Conservation (phyloP, 2,888 invertebrate genomes). For the Seira ritae region DNA sequence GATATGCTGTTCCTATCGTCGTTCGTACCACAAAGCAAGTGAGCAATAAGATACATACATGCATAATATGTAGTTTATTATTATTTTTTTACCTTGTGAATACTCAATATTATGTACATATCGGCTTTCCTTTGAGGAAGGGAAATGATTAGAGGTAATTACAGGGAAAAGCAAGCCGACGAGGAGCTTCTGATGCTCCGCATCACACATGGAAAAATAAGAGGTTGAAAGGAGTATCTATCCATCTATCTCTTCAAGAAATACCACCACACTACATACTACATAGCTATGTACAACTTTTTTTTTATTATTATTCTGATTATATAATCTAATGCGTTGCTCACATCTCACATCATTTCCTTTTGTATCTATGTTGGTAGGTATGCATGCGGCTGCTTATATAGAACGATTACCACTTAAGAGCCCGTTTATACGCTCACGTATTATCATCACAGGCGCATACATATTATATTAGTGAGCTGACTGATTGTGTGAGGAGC, state of each 20-base stretch:
- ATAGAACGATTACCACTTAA: not conserved
- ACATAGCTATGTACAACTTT: conserved; percentile 44
- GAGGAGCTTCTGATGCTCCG: conserved; percentile 74
- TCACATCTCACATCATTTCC: not conserved
- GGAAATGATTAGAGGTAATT: conserved; percentile 74
- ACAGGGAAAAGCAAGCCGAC: conserved; percentile 74
- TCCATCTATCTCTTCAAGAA: not conserved
- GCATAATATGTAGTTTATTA: conserved; percentile 18
- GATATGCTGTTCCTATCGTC: not conserved
- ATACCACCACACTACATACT: not conserved
- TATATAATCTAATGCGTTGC: conserved; percentile 30
- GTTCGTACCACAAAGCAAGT: conserved; percentile 33
- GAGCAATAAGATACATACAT: conserved; percentile 43
- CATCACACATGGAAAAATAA: conserved; percentile 72
- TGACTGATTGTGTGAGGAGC: not conserved
- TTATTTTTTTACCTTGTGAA: conserved; percentile 63
- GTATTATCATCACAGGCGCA: not conserved
- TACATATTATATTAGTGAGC: not conserved
- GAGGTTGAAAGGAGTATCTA: conserved; percentile 65
- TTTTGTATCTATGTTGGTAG: not conserved
- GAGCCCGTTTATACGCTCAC: not conserved
- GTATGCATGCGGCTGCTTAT: not conserved
- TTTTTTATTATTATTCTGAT: conserved; percentile 63
- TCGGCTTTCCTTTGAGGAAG: conserved; percentile 74
- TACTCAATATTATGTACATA: conserved; percentile 72